phyloP scores from a whole-genome alignment of 2,797 vertebrate species.

The Periparus ater region DNA sequence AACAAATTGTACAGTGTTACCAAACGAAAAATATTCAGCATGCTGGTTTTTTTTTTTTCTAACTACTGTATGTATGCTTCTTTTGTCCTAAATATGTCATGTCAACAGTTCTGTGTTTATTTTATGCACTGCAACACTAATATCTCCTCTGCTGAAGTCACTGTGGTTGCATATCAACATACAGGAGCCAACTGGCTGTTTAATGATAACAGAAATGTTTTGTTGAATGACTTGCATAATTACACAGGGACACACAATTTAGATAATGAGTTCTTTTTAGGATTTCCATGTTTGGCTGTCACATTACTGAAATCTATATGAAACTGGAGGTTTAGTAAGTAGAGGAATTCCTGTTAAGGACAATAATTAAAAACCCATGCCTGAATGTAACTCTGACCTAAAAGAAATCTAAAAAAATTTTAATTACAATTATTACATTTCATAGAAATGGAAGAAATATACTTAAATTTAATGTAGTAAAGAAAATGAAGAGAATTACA shows the following conservation, averaged over 20 bases:
- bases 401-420: background rate
- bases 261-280: background rate
- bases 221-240: background rate
- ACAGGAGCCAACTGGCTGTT: background rate
- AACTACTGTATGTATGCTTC: background rate
- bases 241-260: background rate
- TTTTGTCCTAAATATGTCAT: conserved; percentile 60
- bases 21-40: conserved; percentile 25
- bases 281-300: background rate
- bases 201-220: conserved; percentile 31
- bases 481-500: background rate
- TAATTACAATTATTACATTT: background rate
- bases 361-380: background rate
- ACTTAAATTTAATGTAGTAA: background rate
- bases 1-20: conserved; percentile 22
- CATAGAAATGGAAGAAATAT: background rate
- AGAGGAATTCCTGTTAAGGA: background rate
- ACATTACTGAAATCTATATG: background rate
- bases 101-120: conserved; percentile 15
- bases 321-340: background rate
- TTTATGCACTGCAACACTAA: background rate
- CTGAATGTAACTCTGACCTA: background rate
- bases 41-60: background rate
- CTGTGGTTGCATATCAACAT: background rate
- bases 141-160: background rate